phyloP scores from a whole-genome alignment of 1,140 invertebrate species.

The Pseudobourletiella spinata region DNA sequence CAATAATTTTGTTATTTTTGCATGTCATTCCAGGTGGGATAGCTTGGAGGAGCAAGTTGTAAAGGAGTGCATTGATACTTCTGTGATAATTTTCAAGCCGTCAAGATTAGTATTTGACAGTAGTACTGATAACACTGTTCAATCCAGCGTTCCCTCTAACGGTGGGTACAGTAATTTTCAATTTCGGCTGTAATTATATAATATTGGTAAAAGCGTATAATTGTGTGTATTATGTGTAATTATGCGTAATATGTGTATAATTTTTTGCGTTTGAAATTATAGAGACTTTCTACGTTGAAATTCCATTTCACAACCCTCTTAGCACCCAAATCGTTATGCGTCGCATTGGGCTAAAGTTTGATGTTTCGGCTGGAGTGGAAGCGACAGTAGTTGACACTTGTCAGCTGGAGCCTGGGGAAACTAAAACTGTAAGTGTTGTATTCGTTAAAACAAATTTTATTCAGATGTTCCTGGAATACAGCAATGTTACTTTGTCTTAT shows the following conservation, averaged over 20 bases:
- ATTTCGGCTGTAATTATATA: no score
- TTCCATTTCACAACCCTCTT: slow-evolving; percentile 70
- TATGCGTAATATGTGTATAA: no score
- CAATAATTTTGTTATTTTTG: no score
- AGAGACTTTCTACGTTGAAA: slow-evolving; percentile 71
- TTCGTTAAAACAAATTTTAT: slow-evolving; percentile 43
- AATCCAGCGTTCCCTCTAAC: slow-evolving; percentile 57
- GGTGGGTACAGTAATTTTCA: slow-evolving; percentile 66
- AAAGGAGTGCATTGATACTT: slow-evolving; percentile 55
- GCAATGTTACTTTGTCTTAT: no score
- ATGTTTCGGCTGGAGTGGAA: slow-evolving; percentile 33
- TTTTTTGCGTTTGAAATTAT: no score
- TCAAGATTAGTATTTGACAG: slow-evolving; percentile 54
- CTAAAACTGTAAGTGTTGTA: slow-evolving; percentile 40
- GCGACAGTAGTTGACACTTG: background rate
- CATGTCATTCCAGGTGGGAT: slow-evolving; percentile 49
- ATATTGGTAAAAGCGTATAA: no score
- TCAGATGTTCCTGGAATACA: no score
- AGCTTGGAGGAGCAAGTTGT: slow-evolving; percentile 70
- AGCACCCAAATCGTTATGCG: slow-evolving; percentile 61
- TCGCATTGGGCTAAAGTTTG: slow-evolving; percentile 70
- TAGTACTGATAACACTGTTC: slow-evolving; percentile 50
- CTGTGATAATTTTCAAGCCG: slow-evolving; percentile 68
- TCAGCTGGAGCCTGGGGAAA: slow-evolving; percentile 14
- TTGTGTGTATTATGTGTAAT: no score